Evolutionary conservation across 2,113 vertebrate species (phyloP).

Genomic region (Sorex araneus): DNA sequence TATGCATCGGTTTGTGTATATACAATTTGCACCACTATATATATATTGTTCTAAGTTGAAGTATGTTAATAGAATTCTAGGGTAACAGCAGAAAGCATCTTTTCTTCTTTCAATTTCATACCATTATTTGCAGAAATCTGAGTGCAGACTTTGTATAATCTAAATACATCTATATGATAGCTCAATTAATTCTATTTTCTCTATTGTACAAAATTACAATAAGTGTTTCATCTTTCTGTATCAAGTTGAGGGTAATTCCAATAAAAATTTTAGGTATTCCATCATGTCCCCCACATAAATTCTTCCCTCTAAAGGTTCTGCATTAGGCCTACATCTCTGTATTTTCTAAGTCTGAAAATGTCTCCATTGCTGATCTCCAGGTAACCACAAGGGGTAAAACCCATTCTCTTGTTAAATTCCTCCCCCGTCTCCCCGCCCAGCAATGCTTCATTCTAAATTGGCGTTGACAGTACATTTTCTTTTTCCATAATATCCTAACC

Average conservation of each 20-base stretch:
- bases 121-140: background rate
- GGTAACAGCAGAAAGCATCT: background rate
- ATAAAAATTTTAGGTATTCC: background rate
- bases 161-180: background rate
- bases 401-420: background rate
- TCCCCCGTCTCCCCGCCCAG: no score
- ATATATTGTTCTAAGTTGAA: no score
- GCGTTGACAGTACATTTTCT: background rate
- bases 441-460: background rate
- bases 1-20: background rate
- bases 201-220: background rate
- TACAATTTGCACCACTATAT: no score
- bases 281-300: rapidly evolving
- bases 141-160: background rate
- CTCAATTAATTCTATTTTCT: background rate
- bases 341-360: background rate
- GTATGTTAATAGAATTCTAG: no score
- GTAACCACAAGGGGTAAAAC: background rate
- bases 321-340: background rate
- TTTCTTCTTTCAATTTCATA: background rate
- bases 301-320: rapidly evolving
- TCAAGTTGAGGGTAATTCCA: background rate
- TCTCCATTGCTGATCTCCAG: background rate
- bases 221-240: background rate
- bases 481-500: background rate